Evolutionary conservation across 2,888 invertebrate species (phyloP).

Genomic region (Ophion obscuratus): DNA sequence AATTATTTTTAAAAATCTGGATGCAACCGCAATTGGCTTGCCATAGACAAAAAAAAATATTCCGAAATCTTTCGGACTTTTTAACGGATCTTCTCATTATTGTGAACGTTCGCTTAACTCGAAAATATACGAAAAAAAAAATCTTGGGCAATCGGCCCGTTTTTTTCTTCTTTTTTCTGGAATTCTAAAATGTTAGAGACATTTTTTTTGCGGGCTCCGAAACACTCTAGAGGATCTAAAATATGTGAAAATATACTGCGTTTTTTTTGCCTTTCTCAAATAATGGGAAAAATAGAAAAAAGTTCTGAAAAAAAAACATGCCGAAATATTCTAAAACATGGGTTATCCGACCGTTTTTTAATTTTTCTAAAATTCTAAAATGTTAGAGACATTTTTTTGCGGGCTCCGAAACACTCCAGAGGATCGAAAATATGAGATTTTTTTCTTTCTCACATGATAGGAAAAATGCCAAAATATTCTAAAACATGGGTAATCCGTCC

Average conservation of each 20-base stretch:
- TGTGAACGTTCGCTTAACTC: neutral
- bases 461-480: neutral
- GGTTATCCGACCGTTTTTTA: neutral
- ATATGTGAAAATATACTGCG: too few species aligned
- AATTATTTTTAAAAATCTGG: neutral
- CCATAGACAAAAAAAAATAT: conserved; percentile 4
- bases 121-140: neutral
- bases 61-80: neutral
- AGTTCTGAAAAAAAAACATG: too few species aligned
- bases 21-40: neutral
- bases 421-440: neutral
- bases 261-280: neutral
- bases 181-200: neutral
- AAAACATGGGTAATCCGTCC: too few species aligned
- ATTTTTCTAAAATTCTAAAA: neutral
- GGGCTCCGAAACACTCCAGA: neutral
- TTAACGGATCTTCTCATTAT: neutral
- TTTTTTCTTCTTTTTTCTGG: neutral
- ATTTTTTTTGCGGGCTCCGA: neutral
- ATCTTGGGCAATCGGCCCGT: neutral
- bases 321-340: too few species aligned
- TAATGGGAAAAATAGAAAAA: neutral
- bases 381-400: neutral
- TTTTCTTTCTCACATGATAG: neutral
- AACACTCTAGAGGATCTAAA: conserved; percentile 4